Percentiles rank a stretch among this genome's conserved stretches.
Evolutionary conservation across 2,797 vertebrate genomes (phyloP).

Genomic region (Rhyacichthys aspro): DNA sequence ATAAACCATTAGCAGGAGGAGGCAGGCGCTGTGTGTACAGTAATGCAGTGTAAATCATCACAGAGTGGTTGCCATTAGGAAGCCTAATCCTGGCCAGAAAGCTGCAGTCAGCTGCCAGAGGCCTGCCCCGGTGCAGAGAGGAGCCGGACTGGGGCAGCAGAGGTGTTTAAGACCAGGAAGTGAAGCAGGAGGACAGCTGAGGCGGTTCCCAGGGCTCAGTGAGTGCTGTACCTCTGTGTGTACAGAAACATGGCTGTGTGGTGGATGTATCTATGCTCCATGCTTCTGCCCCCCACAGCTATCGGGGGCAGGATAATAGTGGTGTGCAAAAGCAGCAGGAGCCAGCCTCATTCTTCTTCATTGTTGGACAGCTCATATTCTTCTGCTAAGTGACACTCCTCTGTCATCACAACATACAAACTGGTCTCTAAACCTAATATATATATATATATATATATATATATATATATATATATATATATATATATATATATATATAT

Average conservation of each 20-base stretch:
- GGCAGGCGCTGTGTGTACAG: slow-evolving; percentile 61
- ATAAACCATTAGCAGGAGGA: slow-evolving; percentile 68
- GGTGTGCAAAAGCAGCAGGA: slow-evolving; percentile 65
- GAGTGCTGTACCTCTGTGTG: slow-evolving; percentile 11
- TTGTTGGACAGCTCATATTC: slow-evolving; percentile 64
- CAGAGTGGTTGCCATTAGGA: slow-evolving; percentile 68
- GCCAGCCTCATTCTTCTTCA: slow-evolving; percentile 71
- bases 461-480: too few relatives aligned
- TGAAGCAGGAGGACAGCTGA: slow-evolving; percentile 60
- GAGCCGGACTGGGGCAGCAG: slow-evolving; percentile 67
- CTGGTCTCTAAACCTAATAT: background rate
- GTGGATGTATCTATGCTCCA: slow-evolving; percentile 13
- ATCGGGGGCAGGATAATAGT: slow-evolving; percentile 72
- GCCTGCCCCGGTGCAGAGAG: slow-evolving; percentile 61
- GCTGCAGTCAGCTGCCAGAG: slow-evolving; percentile 68
- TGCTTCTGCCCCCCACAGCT: slow-evolving; percentile 57
- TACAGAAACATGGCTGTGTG: slow-evolving; percentile 20
- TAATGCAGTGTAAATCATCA: slow-evolving; percentile 74
- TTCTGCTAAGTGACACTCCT: slow-evolving; percentile 60
- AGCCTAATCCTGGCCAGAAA: slow-evolving; percentile 63
- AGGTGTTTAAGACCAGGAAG: slow-evolving; percentile 64
- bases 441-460: too few relatives aligned
- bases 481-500: too few relatives aligned
- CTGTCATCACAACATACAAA: slow-evolving; percentile 34
- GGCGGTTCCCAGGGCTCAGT: slow-evolving; percentile 62